Base-by-base conservation (phyloP, 2,888 invertebrate genomes). In the Micoletzkya japonica region DNA sequence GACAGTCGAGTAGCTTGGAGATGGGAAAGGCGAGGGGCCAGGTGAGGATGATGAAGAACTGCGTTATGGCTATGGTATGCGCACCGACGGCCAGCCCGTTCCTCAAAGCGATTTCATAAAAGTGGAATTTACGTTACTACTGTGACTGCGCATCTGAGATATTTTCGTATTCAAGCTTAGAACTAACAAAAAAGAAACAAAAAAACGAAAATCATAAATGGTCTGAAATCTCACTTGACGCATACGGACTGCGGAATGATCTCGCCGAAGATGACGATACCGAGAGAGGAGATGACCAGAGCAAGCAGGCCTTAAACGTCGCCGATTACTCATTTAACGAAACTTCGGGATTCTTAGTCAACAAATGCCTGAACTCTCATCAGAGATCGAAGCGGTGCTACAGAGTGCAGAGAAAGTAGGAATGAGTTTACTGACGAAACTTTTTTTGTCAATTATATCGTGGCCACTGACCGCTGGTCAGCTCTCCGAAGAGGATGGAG, bases 401-500 rank as follows among this genome's bases (percentile, higher is more conserved):
- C n/a, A n/a, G n/a, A n/a, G n/a, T n/a, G n/a, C n/a, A n/a, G n/a
- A n/a, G n/a, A n/a, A n/a, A n/a, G n/a, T n/a, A n/a, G n/a, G n/a
- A n/a, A n/a, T n/a, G n/a, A n/a, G n/a, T n/a, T n/a, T n/a, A n/a
- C n/a, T n/a, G n/a, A n/a, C n/a, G n/a, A n/a, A n/a, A n/a, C n/a
- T n/a, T n/a, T n/a, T n/a, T n/a, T n/a, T n/a, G n/a, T n/a, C n/a
- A n/a, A n/a, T n/a, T n/a, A n/a, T n/a, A n/a, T n/a, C n/a, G n/a
- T n/a, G 24, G 6, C 4, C 26, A 26, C 26, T 61, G 7, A 64
- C 64, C 68, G 7, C 44, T 50, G n/a, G 85, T 95, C 81, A 98
- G 87, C 83, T 94, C 93, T 86, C 98, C 98, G 87, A 98, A 88
- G 49, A 98, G 87, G 86, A 98, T 95, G 3, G 98, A 96, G 85